phyloP scores from a whole-genome alignment of 1,140 invertebrate species.

The Halesus radiatus region DNA sequence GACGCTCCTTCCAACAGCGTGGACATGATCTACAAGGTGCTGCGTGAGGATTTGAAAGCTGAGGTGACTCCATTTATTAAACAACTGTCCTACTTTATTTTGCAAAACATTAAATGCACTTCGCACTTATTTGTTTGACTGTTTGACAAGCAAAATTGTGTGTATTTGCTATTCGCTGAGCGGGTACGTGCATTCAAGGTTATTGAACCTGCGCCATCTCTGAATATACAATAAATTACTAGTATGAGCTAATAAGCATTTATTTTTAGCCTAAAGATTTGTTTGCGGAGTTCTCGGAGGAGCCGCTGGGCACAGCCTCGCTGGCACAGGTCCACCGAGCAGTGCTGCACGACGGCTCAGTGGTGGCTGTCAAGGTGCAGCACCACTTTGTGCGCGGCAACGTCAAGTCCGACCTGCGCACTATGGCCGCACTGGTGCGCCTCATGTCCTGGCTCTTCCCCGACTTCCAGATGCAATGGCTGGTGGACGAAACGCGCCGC shows the following conservation, averaged over 20 bases:
- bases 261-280: conserved; percentile 80
- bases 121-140: too few relatives aligned
- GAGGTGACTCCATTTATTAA: too few relatives aligned
- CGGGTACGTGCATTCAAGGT: too few relatives aligned
- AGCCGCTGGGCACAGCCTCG: conserved; percentile 94
- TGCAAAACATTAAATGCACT: too few relatives aligned
- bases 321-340: conserved; percentile 97
- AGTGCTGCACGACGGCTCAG: conserved; percentile 84
- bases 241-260: too few relatives aligned
- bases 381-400: conserved; percentile 91
- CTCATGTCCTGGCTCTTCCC: conserved; percentile 91
- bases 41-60: conserved; percentile 89
- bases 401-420: conserved; percentile 91
- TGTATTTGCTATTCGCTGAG: too few relatives aligned
- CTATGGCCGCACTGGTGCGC: conserved; percentile 92
- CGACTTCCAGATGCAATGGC: conserved; percentile 96
- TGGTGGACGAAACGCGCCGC: conserved; percentile 95
- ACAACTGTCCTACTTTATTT: too few relatives aligned
- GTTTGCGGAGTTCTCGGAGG: conserved; percentile 86
- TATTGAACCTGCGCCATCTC: too few relatives aligned
- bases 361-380: conserved; percentile 97
- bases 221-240: too few relatives aligned
- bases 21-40: conserved; percentile 87
- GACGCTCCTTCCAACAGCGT: conserved; percentile 90
- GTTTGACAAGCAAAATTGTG: too few relatives aligned